Conservation (phyloP, 1,140 invertebrate species). For the Luehdorfia chinensis region DNA sequence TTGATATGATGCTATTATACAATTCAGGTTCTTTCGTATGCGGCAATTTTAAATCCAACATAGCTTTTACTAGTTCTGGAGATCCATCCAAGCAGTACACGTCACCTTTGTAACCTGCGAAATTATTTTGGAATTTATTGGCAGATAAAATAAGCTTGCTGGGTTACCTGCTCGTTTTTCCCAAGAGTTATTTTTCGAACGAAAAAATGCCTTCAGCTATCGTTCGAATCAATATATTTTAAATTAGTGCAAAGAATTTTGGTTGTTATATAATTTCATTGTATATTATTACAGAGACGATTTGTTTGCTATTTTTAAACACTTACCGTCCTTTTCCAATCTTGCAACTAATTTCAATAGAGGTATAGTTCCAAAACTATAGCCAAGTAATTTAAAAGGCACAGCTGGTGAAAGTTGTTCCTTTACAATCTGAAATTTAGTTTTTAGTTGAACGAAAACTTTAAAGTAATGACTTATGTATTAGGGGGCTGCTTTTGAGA, state of each 20-base stretch:
- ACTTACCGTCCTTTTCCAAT: conserved; percentile 77
- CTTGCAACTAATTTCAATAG: conserved; percentile 76
- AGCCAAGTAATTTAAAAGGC: conserved; percentile 80
- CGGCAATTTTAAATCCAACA: conserved; percentile 58
- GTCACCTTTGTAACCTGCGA: conserved; percentile 70
- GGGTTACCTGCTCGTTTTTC: too few relatives aligned
- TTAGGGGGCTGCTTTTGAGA: too few relatives aligned
- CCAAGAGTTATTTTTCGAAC: too few relatives aligned
- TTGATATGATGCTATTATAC: conserved; percentile 76
- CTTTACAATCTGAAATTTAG: conserved; percentile 47
- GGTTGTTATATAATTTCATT: not conserved
- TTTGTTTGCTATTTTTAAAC: not conserved
- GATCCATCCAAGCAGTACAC: conserved; percentile 79
- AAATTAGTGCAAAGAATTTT: too few relatives aligned
- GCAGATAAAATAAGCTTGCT: too few relatives aligned
- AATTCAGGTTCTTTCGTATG: conserved; percentile 68
- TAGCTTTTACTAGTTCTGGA: conserved; percentile 75
- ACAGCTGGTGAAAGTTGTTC: conserved; percentile 77
- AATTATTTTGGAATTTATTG: not conserved
- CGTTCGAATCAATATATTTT: too few relatives aligned
- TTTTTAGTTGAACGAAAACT: too few relatives aligned
- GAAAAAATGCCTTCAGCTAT: too few relatives aligned
- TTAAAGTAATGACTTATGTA: too few relatives aligned
- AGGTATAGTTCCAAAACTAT: conserved; percentile 81
- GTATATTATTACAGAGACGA: not conserved